Evolutionary conservation across 2,888 invertebrate genomes (phyloP).

Genomic region (Glyphotaelius pellucidus): DNA sequence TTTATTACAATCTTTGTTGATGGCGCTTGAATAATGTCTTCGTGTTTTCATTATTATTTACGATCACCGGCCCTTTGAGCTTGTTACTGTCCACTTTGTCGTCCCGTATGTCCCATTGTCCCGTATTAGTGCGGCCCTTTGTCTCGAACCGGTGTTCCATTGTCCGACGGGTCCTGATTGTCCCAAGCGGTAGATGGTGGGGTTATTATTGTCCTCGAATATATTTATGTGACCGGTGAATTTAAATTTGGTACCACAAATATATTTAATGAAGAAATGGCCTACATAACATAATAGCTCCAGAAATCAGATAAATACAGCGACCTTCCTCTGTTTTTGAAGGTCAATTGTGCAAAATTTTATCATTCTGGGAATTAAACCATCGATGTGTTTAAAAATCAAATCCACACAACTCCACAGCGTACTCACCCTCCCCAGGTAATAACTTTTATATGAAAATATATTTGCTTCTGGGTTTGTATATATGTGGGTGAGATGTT

Average conservation of each 20-base stretch:
- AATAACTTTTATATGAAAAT: no score
- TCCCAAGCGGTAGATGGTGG: neutral
- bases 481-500: no score
- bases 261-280: neutral
- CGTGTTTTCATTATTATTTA: slow-evolving; percentile 19
- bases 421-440: no score
- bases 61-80: slow-evolving; percentile 17
- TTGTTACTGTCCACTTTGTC: slow-evolving; percentile 24
- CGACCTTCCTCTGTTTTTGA: no score
- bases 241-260: neutral
- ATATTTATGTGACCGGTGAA: neutral
- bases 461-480: no score
- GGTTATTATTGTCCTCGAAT: neutral
- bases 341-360: no score
- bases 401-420: no score
- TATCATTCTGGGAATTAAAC: no score
- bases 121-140: neutral
- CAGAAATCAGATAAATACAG: no score
- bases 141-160: neutral
- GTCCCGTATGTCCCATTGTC: neutral
- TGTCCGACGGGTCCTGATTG: neutral
- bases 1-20: neutral
- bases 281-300: neutral
- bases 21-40: neutral
- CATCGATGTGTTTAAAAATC: no score